These are phyloP conservation scores for zebrafish (Danio rerio) DNA, from an alignment of 2,113 vertebrate genomes.

Conservation along the genomic window DNA sequence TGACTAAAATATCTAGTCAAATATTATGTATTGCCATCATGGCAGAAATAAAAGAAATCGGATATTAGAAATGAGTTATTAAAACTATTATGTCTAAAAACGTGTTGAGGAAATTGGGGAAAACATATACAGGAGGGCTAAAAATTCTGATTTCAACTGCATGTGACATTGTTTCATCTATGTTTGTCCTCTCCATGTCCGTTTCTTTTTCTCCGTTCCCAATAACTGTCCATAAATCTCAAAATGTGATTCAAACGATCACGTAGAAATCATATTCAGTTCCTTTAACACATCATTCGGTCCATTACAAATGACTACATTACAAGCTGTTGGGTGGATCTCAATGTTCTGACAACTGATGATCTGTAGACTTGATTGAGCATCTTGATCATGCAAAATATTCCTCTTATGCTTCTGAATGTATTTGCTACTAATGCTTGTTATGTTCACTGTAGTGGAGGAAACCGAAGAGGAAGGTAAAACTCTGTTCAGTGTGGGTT, in stretches of 20 bases:
- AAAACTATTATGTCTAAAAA: too few species aligned
- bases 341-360: slow-evolving; percentile 56
- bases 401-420: slow-evolving; percentile 50
- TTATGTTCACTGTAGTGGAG: slow-evolving; percentile 64
- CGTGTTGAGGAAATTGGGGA: too few species aligned
- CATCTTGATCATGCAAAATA: slow-evolving; percentile 9
- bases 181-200: not conserved
- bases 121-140: too few species aligned
- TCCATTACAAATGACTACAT: not conserved
- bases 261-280: not conserved
- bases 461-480: slow-evolving; percentile 58
- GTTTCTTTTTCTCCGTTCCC: not conserved
- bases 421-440: slow-evolving; percentile 66
- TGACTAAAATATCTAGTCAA: too few species aligned
- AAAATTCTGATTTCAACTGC: not conserved
- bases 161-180: not conserved
- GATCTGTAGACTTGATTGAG: not conserved
- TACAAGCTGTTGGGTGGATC: slow-evolving; percentile 21
- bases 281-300: not conserved
- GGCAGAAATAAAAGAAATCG: too few species aligned
- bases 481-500: slow-evolving; percentile 38
- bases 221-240: not conserved
- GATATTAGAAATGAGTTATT: too few species aligned
- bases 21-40: too few species aligned
- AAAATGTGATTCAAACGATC: not conserved